These are phyloP conservation scores for Galerucella nymphaeae DNA, from an alignment of 2,888 invertebrate genomes.

Conservation along the genomic window DNA sequence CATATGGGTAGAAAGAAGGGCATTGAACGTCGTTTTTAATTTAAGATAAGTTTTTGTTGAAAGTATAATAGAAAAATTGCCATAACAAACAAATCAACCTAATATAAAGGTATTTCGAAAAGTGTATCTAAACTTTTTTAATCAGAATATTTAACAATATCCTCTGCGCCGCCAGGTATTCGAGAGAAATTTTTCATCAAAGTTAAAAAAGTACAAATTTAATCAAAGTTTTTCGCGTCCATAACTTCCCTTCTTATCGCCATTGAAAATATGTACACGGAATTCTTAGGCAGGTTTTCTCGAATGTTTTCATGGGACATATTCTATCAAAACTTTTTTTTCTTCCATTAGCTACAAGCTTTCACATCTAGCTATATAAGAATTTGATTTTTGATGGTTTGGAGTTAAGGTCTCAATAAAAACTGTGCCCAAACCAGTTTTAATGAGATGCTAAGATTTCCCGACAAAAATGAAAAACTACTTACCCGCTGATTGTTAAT, in stretches of 20 bases:
- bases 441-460: not conserved
- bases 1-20: no score
- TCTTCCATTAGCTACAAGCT: not conserved
- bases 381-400: not conserved
- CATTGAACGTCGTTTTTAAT: not conserved
- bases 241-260: constrained; percentile 16
- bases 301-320: not conserved
- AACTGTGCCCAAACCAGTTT: not conserved
- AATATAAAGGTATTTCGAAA: constrained; percentile 1
- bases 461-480: not conserved
- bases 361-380: not conserved
- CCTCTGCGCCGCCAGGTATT: constrained; percentile 16
- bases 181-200: constrained; percentile 32
- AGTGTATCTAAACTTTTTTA: constrained; percentile 33
- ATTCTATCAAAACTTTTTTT: not conserved
- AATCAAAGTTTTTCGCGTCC: constrained; percentile 28
- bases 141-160: constrained; percentile 31
- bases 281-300: constrained; percentile 10
- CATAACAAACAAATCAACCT: constrained; percentile 10
- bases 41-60: not conserved
- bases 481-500: not conserved
- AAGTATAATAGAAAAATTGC: constrained; percentile 4
- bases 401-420: no score
- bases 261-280: constrained; percentile 3
- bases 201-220: constrained; percentile 34